Evolutionary conservation across 2,888 invertebrate species (phyloP).

Genomic region (Aphidius colemani): DNA sequence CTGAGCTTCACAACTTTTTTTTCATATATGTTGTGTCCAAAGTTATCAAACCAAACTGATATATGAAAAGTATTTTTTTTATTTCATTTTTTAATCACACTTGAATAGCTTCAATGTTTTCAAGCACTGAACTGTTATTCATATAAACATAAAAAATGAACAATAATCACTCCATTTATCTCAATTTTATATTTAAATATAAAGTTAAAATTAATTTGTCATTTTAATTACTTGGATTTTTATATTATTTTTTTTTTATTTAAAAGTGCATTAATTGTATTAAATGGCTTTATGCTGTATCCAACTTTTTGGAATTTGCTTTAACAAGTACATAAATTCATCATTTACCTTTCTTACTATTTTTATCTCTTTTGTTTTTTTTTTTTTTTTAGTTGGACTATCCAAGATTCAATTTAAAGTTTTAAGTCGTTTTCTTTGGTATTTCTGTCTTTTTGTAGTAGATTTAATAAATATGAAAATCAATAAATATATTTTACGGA

Average conservation of each 20-base stretch:
- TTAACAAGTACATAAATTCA: conserved; percentile 19
- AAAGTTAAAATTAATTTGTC: conserved; percentile 2
- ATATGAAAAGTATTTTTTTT: too few relatives aligned
- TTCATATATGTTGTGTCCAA: too few relatives aligned
- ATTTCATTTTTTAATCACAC: too few relatives aligned
- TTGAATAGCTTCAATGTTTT: too few relatives aligned
- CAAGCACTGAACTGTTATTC: too few relatives aligned
- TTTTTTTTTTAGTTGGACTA: neutral
- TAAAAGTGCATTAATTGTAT: conserved; percentile 21
- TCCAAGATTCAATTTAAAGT: conserved; percentile 28
- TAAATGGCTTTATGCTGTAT: conserved; percentile 3
- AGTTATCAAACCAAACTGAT: too few relatives aligned
- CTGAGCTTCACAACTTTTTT: too few relatives aligned
- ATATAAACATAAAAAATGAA: too few relatives aligned
- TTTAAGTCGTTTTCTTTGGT: conserved; percentile 20
- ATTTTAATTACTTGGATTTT: conserved; percentile 14
- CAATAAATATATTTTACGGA: conserved; percentile 15
- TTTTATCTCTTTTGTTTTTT: neutral
- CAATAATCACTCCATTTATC: too few relatives aligned
- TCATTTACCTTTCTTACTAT: conserved; percentile 13
- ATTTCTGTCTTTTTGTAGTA: conserved; percentile 9
- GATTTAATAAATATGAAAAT: conserved; percentile 27
- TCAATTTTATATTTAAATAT: too few relatives aligned
- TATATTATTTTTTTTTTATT: conserved; percentile 1
- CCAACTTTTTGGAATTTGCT: neutral